phyloP scores from a whole-genome alignment of 23 tunicate species.

The Trididemnum clinides region DNA sequence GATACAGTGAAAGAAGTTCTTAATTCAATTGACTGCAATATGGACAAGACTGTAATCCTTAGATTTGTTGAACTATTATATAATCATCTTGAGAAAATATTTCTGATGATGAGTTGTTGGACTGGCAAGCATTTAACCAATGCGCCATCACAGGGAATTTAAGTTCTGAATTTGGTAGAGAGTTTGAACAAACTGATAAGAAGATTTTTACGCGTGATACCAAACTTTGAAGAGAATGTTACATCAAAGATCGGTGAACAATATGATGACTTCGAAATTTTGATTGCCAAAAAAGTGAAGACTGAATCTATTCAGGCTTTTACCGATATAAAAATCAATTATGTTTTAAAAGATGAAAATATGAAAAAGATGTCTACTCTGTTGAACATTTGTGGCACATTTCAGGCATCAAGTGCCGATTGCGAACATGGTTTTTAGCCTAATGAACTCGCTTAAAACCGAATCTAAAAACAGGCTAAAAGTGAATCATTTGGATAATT shows the following conservation, averaged over 20 bases:
- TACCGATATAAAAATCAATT: neutral
- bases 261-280: slow-evolving; percentile 8
- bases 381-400: slow-evolving; percentile 14
- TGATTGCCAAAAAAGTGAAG: slow-evolving; percentile 12
- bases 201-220: slow-evolving; percentile 11
- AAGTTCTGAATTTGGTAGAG: slow-evolving; percentile 10
- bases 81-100: slow-evolving; percentile 16
- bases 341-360: neutral
- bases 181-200: neutral
- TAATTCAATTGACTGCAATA: slow-evolving; percentile 1
- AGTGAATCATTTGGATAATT: slow-evolving; percentile 33
- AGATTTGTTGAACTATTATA: slow-evolving; percentile 14
- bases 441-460: slow-evolving; percentile 16
- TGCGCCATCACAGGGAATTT: slow-evolving; percentile 1
- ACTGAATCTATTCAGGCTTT: slow-evolving; percentile 10
- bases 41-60: slow-evolving; percentile 16
- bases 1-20: slow-evolving; percentile 15
- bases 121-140: slow-evolving; percentile 13
- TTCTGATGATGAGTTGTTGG: slow-evolving; percentile 8
- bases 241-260: slow-evolving; percentile 2
- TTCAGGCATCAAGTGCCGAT: slow-evolving; percentile 26
- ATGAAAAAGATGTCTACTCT: slow-evolving; percentile 7
- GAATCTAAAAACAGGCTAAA: slow-evolving; percentile 6
- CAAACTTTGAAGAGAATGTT: slow-evolving; percentile 15
- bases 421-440: slow-evolving; percentile 21